Conservation (phyloP, 1,140 invertebrate species). For the Mamestra configurata region DNA sequence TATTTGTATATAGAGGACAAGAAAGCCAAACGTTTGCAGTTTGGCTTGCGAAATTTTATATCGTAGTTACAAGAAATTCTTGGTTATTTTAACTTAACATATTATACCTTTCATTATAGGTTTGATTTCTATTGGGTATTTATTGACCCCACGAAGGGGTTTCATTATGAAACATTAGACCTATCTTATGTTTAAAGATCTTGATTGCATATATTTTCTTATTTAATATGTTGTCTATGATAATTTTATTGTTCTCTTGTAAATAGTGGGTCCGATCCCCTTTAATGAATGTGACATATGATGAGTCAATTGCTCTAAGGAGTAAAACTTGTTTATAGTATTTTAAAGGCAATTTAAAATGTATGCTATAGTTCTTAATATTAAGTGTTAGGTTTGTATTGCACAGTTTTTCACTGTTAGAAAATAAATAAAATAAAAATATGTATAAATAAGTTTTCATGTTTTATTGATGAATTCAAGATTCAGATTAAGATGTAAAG, state of each 20-base stretch:
- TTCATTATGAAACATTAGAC: not conserved
- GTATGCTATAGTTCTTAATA: slow-evolving; percentile 43
- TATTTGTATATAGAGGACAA: slow-evolving; percentile 43
- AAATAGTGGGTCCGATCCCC: slow-evolving; percentile 36
- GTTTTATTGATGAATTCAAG: not conserved
- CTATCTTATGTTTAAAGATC: slow-evolving; percentile 3
- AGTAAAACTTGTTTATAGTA: slow-evolving; percentile 44
- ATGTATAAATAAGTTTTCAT: slow-evolving; percentile 27
- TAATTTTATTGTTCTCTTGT: slow-evolving; percentile 36
- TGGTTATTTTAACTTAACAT: not conserved
- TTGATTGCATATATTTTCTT: slow-evolving; percentile 24
- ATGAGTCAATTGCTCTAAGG: slow-evolving; percentile 40
- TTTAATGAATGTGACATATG: slow-evolving; percentile 27
- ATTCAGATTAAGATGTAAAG: not conserved
- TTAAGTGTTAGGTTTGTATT: slow-evolving; percentile 41
- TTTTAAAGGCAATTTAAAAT: slow-evolving; percentile 29
- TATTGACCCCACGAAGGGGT: not conserved
- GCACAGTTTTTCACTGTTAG: slow-evolving; percentile 50
- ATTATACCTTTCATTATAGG: not conserved
- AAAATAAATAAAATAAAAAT: slow-evolving; percentile 45
- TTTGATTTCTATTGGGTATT: not conserved
- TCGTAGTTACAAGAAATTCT: not conserved
- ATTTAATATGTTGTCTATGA: slow-evolving; percentile 17
- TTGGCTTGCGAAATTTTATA: not conserved
- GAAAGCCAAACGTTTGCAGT: not conserved